These are phyloP conservation scores for Paralichthys olivaceus DNA, from an alignment of 2,113 vertebrate species.

Conservation along the genomic window DNA sequence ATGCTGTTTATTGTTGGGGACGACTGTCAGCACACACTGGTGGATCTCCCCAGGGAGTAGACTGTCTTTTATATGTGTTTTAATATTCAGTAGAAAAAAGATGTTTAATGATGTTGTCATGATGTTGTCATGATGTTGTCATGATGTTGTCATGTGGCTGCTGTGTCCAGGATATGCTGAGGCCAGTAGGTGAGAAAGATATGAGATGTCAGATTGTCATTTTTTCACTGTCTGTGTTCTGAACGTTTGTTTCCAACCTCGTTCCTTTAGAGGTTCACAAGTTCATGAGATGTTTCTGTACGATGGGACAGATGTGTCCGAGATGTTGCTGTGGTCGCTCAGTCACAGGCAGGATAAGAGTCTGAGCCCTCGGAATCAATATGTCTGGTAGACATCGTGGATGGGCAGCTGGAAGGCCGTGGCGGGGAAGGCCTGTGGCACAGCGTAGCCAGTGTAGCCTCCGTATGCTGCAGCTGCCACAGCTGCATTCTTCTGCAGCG, in stretches of 20 bases:
- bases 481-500: constrained; percentile 93
- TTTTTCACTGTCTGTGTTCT: constrained; percentile 32
- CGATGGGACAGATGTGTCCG: constrained; percentile 17
- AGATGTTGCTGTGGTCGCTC: constrained; percentile 36
- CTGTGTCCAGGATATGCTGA: constrained; percentile 12
- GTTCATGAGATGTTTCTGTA: constrained; percentile 41
- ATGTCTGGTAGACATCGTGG: constrained; percentile 95
- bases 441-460: constrained; percentile 86
- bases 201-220: constrained; percentile 25
- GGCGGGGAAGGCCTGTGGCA: constrained; percentile 92
- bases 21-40: not conserved
- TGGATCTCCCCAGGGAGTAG: constrained; percentile 6
- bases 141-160: not conserved
- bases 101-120: constrained; percentile 12
- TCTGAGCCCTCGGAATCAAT: constrained; percentile 78
- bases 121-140: not conserved
- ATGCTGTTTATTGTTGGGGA: constrained; percentile 20
- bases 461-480: constrained; percentile 88
- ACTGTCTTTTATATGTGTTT: constrained; percentile 18
- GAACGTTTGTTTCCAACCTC: constrained; percentile 28
- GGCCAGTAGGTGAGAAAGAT: constrained; percentile 14
- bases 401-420: constrained; percentile 93
- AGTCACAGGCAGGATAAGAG: constrained; percentile 50
- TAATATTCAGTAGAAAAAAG: constrained; percentile 22
- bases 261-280: constrained; percentile 25